Base-by-base conservation (phyloP, 2,797 vertebrate species). In the Falco peregrinus region DNA sequence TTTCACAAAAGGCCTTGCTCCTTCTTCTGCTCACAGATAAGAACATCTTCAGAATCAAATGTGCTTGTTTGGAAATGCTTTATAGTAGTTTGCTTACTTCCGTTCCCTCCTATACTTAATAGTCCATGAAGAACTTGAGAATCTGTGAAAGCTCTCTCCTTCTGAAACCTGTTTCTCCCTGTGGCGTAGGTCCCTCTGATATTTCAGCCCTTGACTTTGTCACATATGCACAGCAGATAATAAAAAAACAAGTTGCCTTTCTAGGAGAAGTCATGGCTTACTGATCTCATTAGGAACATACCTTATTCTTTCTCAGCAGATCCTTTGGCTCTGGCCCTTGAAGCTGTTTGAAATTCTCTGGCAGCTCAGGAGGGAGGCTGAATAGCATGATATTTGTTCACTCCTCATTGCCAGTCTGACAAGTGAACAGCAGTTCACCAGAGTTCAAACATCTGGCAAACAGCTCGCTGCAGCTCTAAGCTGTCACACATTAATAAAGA, bases 381-480 rank as follows among this genome's bases (percentile, higher is more conserved):
- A 95, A 47, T 33, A 94, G 74, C 4, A 26, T 1, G 17, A 6
- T 92, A 92, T 95, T 90, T 87, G 56, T 90, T 87, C 45, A 50
- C 60, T 94, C 24, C 76, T 95, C 88, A 76, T 96, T 95, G 56
- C 50, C 70, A 94, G 87, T 47, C 92, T 87, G 79, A 96, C 89
- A 96, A 97, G 93, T 86, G 95, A 96, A 92, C 95, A 96, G 96
- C 88, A 91, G 96, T 96, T 98, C 92, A 85, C 51, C 90, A 84
- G 93, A 94, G 93, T 93, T 97, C 96, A 96, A 91, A 97, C 97
- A 97, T 97, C 97, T 98, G 97, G 96, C 94, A 96, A 91, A 93
- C 80, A 94, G 93, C 96, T 97, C 92, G 6, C 94, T 91, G 89
- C 95, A 95, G 93, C 90, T 97, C 84, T 48, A 13, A 93, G 95